Evolutionary conservation across 2,113 vertebrate genomes (phyloP).

Genomic region (Tetrao urogallus): DNA sequence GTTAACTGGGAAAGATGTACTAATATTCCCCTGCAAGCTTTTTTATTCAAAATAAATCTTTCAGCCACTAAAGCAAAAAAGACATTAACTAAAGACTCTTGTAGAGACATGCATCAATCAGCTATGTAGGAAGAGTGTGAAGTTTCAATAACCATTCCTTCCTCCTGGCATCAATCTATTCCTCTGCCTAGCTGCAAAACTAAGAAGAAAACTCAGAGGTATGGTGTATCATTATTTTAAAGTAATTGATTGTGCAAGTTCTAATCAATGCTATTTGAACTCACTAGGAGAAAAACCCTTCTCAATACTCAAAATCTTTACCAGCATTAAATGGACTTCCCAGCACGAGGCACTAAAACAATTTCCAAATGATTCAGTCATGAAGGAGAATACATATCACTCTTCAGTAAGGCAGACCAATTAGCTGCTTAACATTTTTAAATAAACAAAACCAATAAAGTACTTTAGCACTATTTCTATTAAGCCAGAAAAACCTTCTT

Average conservation of each 20-base stretch:
- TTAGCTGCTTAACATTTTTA: neutral
- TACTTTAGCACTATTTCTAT: neutral
- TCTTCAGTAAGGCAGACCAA: neutral
- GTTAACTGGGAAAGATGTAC: neutral
- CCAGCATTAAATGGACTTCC: neutral
- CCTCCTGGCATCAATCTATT: neutral
- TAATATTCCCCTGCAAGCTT: neutral
- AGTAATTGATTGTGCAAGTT: too few relatives aligned
- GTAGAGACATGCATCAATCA: neutral
- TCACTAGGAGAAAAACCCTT: neutral
- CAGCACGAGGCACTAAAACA: neutral
- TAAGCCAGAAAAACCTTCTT: neutral
- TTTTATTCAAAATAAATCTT: neutral
- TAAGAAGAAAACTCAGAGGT: neutral
- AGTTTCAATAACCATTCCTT: neutral
- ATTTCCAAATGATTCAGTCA: neutral
- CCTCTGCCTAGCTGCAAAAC: neutral
- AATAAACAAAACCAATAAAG: neutral
- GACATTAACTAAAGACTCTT: neutral
- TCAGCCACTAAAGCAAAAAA: neutral
- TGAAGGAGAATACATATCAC: neutral
- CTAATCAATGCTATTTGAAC: neutral
- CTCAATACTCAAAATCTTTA: neutral
- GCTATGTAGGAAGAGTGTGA: neutral
- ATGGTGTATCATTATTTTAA: neutral